Percentiles rank a stretch among this genome's conserved stretches.
Conservation (phyloP, 2,113 vertebrate species). For the Penelope pileata region DNA sequence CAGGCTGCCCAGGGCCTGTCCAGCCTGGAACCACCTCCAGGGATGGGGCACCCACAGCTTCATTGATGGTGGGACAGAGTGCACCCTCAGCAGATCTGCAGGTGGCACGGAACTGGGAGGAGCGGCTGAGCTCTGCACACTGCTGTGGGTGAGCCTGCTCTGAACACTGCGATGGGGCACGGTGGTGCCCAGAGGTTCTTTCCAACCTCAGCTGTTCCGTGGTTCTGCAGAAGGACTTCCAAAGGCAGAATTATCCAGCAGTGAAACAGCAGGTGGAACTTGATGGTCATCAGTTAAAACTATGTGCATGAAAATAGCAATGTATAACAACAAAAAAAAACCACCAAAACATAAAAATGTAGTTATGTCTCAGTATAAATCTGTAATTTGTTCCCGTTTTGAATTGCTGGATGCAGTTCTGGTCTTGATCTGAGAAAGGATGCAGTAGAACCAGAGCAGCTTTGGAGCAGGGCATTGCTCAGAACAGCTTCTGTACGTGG, state of each 20-base stretch:
- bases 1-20: no score
- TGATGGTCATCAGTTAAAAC: not conserved
- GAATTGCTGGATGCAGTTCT: not conserved
- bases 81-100: not conserved
- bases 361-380: not conserved
- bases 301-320: not conserved
- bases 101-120: not conserved
- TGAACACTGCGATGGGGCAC: not conserved
- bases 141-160: not conserved
- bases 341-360: no score
- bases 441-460: not conserved
- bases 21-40: no score
- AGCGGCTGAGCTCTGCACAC: not conserved
- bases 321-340: not conserved
- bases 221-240: not conserved
- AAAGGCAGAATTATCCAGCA: not conserved
- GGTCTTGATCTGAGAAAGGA: not conserved
- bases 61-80: no score
- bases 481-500: not conserved
- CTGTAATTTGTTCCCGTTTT: not conserved
- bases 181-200: not conserved
- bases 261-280: not conserved
- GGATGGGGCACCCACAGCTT: no score
- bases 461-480: not conserved
- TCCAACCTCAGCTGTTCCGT: no score